A percentile compares a stretch with the other conserved stretches of the same genome.
phyloP scores from a whole-genome alignment of 2,888 invertebrate genomes.

The Hemicrepidius hirtus region DNA sequence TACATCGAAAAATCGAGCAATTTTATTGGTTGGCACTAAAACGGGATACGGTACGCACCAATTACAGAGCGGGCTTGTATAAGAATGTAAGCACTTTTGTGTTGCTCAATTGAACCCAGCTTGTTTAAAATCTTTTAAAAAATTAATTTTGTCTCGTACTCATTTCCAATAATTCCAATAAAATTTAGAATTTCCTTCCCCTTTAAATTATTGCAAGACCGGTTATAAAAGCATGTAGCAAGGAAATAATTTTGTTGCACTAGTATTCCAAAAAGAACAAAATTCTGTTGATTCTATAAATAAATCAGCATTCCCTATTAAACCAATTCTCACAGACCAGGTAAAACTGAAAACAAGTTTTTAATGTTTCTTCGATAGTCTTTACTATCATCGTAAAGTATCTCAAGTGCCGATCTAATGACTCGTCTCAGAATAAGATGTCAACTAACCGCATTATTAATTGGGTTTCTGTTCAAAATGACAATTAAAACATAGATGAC shows the following conservation, averaged over 20 bases:
- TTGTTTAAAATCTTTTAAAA: too few relatives aligned
- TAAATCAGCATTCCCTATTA: conserved; percentile 33
- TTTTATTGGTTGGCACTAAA: too few relatives aligned
- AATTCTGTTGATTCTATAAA: conserved; percentile 1
- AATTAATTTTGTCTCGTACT: too few relatives aligned
- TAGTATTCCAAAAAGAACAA: conserved; percentile 5
- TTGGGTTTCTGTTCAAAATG: conserved; percentile 45
- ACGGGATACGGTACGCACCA: too few relatives aligned
- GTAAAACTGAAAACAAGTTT: conserved; percentile 41
- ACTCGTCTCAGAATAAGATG: conserved; percentile 45
- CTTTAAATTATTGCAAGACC: too few relatives aligned
- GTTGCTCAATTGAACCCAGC: too few relatives aligned
- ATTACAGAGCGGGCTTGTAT: too few relatives aligned
- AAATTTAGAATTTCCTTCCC: too few relatives aligned
- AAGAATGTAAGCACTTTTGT: too few relatives aligned
- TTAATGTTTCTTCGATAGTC: conserved; percentile 30
- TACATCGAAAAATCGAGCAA: too few relatives aligned
- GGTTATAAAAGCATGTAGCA: too few relatives aligned
- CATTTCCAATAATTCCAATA: too few relatives aligned
- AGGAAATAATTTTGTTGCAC: conserved; percentile 2
- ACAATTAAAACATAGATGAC: conserved; percentile 44
- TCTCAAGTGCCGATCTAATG: conserved; percentile 44
- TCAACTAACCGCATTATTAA: conserved; percentile 48
- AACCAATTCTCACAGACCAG: conserved; percentile 42
- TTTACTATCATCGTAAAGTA: conserved; percentile 22